These are phyloP conservation scores for Oreocharis arfaki DNA, from an alignment of 2,113 vertebrate genomes.

Conservation along the genomic window DNA sequence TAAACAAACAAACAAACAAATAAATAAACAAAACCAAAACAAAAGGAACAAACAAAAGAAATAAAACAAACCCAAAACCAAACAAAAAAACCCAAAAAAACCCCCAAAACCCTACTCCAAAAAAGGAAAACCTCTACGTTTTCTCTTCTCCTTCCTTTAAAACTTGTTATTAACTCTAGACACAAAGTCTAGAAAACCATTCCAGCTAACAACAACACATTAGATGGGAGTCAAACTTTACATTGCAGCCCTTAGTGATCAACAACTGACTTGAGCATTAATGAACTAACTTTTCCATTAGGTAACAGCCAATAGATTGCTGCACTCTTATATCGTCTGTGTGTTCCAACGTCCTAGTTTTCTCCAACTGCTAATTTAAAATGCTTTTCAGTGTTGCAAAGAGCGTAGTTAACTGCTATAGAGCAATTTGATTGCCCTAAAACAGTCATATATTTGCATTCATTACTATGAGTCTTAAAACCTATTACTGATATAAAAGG, in stretches of 20 bases:
- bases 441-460: conserved; percentile 67
- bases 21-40: background rate
- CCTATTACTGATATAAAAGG: conserved; percentile 57
- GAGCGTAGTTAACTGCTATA: conserved; percentile 24
- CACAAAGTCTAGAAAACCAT: background rate
- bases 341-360: conserved; percentile 49
- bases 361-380: conserved; percentile 58
- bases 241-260: background rate
- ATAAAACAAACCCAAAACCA: too few relatives aligned
- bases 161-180: background rate
- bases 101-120: too few relatives aligned
- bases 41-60: background rate
- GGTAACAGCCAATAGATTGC: conserved; percentile 26
- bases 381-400: conserved; percentile 40
- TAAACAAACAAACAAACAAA: background rate
- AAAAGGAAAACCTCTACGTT: rapidly evolving
- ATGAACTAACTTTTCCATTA: conserved; percentile 30
- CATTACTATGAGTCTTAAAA: conserved; percentile 55
- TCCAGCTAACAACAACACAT: background rate
- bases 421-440: conserved; percentile 55
- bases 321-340: background rate
- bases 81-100: too few relatives aligned
- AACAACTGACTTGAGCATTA: background rate
- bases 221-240: background rate
- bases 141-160: background rate